These are phyloP conservation scores for Meriones psammophilus DNA, from an alignment of 2,797 vertebrate genomes.

Conservation along the genomic window DNA sequence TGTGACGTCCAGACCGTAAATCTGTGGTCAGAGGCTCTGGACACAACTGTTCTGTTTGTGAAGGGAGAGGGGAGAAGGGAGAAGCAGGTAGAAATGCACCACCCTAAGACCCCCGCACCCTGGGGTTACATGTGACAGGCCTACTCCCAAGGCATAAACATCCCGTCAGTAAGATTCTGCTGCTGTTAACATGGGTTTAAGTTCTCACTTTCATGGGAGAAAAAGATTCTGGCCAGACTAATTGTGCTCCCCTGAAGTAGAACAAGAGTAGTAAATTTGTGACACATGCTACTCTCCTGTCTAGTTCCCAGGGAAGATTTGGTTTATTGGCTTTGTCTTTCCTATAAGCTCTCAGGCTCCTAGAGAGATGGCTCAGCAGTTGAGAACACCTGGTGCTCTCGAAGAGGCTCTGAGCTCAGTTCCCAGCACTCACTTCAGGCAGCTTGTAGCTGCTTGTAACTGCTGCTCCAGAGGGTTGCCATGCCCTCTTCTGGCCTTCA, in stretches of 20 bases:
- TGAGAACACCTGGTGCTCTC: no score
- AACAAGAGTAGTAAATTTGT: neutral
- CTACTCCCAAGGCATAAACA: neutral
- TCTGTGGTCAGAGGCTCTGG: neutral
- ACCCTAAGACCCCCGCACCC: neutral
- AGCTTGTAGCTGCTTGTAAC: neutral
- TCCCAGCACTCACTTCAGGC: neutral
- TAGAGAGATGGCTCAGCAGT: neutral
- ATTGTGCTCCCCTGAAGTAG: neutral
- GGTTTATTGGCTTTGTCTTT: neutral
- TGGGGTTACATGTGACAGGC: neutral
- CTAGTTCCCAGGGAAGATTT: neutral
- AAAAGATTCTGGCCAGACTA: neutral
- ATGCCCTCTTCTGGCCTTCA: neutral
- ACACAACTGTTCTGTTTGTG: neutral
- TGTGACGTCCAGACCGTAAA: fast-evolving
- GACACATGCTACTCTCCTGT: neutral
- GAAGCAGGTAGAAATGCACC: neutral
- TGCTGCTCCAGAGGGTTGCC: neutral
- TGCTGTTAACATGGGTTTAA: conserved; percentile 36
- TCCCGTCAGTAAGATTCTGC: neutral
- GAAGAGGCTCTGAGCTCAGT: neutral
- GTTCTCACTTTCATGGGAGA: conserved; percentile 42
- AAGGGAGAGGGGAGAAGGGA: neutral
- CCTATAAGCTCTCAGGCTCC: neutral